Evolutionary conservation across 1,140 invertebrate species (phyloP).

Genomic region (Tetramorium alpestre): DNA sequence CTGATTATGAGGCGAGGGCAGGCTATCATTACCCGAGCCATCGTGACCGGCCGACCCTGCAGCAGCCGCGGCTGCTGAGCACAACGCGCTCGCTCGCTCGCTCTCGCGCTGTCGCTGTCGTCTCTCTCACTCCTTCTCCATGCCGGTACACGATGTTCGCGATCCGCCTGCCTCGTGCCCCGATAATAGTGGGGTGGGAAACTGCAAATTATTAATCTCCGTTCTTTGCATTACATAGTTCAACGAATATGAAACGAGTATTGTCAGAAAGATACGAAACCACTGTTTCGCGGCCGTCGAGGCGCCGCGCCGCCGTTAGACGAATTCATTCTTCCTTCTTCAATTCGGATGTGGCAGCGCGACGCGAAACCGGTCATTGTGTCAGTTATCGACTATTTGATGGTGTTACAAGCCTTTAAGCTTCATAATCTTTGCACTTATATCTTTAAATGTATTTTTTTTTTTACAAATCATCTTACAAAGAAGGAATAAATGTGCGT

Average conservation of each 20-base stretch:
- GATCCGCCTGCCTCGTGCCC: conserved; percentile 81
- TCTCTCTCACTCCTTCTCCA: conserved; percentile 37
- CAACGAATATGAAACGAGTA: conserved; percentile 81
- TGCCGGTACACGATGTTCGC: conserved; percentile 70
- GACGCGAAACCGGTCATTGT: background rate
- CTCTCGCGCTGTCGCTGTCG: conserved; percentile 22
- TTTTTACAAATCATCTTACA: background rate
- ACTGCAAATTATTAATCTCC: conserved; percentile 85
- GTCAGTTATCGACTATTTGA: background rate
- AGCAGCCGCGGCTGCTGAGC: conserved; percentile 79
- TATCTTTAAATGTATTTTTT: background rate
- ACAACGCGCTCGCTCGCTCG: conserved; percentile 67
- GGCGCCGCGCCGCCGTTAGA: background rate
- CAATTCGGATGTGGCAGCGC: background rate
- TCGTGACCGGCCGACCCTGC: conserved; percentile 85
- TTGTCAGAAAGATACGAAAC: conserved; percentile 74
- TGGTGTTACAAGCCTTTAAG: background rate
- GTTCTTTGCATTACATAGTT: conserved; percentile 80
- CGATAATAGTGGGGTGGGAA: conserved; percentile 82
- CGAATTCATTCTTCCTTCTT: conserved; percentile 9
- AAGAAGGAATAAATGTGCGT: background rate
- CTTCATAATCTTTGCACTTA: background rate
- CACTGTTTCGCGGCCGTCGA: conserved; percentile 46
- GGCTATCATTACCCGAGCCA: conserved; percentile 84
- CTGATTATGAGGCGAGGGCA: conserved; percentile 85